Conservation (phyloP, 2,797 vertebrate species). For the Periparus ater region DNA sequence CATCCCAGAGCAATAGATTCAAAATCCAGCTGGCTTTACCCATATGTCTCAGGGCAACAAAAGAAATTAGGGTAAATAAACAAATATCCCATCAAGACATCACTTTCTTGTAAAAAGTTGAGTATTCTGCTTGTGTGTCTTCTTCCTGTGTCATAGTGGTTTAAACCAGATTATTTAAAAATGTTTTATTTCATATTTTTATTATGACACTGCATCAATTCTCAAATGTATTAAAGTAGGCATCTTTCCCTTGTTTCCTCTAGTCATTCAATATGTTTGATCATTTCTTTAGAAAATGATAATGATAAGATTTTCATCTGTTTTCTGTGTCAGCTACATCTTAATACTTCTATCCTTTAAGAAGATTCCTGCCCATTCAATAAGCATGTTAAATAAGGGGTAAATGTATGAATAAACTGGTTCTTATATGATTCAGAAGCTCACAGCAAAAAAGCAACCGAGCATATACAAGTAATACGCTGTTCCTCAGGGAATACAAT, state of each 20-base stretch:
- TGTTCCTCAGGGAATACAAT: slow-evolving; percentile 46
- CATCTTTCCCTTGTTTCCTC: background rate
- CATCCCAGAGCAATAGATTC: background rate
- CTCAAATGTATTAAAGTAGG: background rate
- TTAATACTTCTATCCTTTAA: slow-evolving; percentile 47
- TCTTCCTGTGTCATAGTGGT: background rate
- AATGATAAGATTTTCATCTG: slow-evolving; percentile 2
- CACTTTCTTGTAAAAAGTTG: background rate
- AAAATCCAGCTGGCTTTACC: background rate
- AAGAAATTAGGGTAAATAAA: background rate
- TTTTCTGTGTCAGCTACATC: slow-evolving; percentile 45
- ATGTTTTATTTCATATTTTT: background rate
- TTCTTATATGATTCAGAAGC: slow-evolving; percentile 54
- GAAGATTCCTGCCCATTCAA: slow-evolving; percentile 35
- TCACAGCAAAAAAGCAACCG: slow-evolving; percentile 44
- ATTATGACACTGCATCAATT: background rate
- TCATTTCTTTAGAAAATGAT: background rate
- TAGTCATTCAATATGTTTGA: background rate
- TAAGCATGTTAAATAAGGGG: slow-evolving; percentile 42
- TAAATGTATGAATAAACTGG: slow-evolving; percentile 50
- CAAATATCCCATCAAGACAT: background rate
- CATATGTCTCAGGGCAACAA: background rate
- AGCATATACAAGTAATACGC: slow-evolving; percentile 46
- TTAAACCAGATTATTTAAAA: background rate
- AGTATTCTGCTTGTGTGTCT: background rate